These are phyloP conservation scores for Belonocnema kinseyi DNA, from an alignment of 1,140 invertebrate species.

Conservation along the genomic window DNA sequence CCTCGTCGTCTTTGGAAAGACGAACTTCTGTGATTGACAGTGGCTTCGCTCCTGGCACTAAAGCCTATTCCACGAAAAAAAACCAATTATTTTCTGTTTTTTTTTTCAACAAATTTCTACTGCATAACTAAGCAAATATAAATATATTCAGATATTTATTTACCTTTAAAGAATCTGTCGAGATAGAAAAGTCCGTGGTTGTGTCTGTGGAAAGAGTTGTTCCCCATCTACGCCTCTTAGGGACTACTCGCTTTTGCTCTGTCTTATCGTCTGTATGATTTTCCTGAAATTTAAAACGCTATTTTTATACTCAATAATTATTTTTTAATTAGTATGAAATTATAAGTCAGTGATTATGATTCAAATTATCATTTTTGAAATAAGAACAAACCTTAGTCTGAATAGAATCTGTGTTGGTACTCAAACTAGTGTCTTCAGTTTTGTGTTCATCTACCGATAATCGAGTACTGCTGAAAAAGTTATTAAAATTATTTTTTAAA, in stretches of 20 bases:
- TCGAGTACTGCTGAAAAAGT: slow-evolving; percentile 54
- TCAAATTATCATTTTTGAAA: slow-evolving; percentile 36
- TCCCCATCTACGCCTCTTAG: slow-evolving; percentile 74
- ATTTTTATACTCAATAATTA: not conserved
- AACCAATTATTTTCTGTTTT: not conserved
- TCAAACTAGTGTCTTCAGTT: slow-evolving; percentile 51
- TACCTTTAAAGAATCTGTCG: slow-evolving; percentile 76
- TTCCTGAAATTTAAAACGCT: slow-evolving; percentile 58
- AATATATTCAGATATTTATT: not conserved
- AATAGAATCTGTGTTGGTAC: slow-evolving; percentile 51
- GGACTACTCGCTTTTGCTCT: slow-evolving; percentile 63
- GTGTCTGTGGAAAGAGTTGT: slow-evolving; percentile 63
- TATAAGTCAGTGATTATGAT: not conserved
- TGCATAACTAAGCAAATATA: slow-evolving; percentile 10
- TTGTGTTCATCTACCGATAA: slow-evolving; percentile 53
- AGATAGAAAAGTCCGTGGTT: slow-evolving; percentile 71
- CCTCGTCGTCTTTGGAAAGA: slow-evolving; percentile 72
- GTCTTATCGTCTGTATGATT: slow-evolving; percentile 62
- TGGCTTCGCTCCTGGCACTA: slow-evolving; percentile 78
- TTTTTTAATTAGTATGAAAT: not conserved
- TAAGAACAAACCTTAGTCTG: slow-evolving; percentile 51
- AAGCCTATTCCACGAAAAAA: slow-evolving; percentile 62
- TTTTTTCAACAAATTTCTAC: slow-evolving; percentile 28
- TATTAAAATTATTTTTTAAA: too few species aligned
- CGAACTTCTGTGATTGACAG: slow-evolving; percentile 74